Conservation (phyloP, 1,140 invertebrate genomes). For the Scaptomyza graminum region DNA sequence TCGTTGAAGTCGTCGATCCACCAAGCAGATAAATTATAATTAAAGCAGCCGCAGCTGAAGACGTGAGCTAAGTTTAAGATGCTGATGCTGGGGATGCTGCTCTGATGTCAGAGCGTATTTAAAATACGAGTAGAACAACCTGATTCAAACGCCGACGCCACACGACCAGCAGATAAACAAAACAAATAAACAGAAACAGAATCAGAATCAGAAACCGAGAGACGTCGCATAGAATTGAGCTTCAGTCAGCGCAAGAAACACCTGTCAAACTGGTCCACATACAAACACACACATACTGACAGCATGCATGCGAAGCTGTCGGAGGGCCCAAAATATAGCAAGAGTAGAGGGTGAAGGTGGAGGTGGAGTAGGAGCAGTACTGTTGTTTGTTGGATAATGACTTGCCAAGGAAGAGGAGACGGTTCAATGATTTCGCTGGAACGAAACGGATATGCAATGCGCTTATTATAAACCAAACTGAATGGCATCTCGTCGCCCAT, state of each 20-base stretch:
- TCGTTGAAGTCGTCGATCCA: constrained; percentile 46
- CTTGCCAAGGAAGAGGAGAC: constrained; percentile 60
- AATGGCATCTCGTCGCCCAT: constrained; percentile 13
- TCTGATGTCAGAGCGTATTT: constrained; percentile 81
- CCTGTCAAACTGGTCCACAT: constrained; percentile 80
- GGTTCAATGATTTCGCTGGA: constrained; percentile 43
- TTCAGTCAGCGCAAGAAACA: constrained; percentile 81
- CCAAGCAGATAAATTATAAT: constrained; percentile 82
- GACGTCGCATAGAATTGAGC: constrained; percentile 77
- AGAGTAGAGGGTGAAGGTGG: background rate
- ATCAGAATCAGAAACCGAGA: constrained; percentile 37
- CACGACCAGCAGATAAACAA: constrained; percentile 64
- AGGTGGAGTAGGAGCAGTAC: no score
- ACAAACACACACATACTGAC: constrained; percentile 24
- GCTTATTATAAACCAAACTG: constrained; percentile 24
- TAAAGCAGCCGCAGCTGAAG: constrained; percentile 72
- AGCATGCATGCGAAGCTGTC: constrained; percentile 10
- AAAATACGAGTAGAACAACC: constrained; percentile 81
- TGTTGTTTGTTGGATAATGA: constrained; percentile 58
- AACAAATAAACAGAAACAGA: constrained; percentile 50
- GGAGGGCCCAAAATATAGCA: constrained; percentile 31
- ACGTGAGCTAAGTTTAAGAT: constrained; percentile 14
- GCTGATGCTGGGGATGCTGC: constrained; percentile 45
- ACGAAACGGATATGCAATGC: constrained; percentile 66
- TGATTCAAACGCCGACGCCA: constrained; percentile 75